phyloP scores from a whole-genome alignment of 2,113 vertebrate species.

The Bos javanicus region DNA sequence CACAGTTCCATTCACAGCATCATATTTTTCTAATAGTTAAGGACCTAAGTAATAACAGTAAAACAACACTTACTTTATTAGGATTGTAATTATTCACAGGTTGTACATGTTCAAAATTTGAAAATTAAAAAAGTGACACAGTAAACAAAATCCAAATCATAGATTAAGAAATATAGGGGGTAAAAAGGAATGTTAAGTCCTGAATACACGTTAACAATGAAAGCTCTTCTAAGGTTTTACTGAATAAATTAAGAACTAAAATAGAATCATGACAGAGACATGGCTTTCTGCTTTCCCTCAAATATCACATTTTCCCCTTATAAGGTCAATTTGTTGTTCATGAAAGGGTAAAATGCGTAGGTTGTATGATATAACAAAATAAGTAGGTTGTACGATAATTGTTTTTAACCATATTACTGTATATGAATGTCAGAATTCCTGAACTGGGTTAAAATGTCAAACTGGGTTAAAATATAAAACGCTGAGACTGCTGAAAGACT shows the following conservation, averaged over 20 bases:
- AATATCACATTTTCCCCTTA: not conserved
- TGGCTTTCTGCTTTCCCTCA: constrained; percentile 5
- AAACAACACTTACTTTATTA: not conserved
- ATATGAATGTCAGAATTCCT: not conserved
- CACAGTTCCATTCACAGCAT: constrained; percentile 40
- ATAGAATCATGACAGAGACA: not conserved
- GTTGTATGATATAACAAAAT: not conserved
- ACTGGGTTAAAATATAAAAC: not conserved
- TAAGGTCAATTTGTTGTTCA: not conserved
- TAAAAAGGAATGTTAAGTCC: not conserved
- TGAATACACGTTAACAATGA: not conserved
- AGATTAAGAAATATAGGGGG: not conserved
- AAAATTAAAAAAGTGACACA: not conserved
- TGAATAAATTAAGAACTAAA: not conserved
- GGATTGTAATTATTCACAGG: constrained; percentile 11
- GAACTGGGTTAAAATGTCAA: not conserved
- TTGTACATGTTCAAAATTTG: not conserved
- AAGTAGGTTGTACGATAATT: not conserved
- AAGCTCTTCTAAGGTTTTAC: not conserved
- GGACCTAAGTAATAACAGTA: not conserved
- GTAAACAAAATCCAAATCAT: constrained; percentile 10
- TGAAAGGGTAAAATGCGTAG: not conserved
- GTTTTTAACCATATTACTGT: not conserved
- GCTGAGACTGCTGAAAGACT: not conserved
- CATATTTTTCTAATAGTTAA: constrained; percentile 49